Base-by-base conservation (phyloP, 1,140 invertebrate genomes). In the Heliconius hewitsoni region DNA sequence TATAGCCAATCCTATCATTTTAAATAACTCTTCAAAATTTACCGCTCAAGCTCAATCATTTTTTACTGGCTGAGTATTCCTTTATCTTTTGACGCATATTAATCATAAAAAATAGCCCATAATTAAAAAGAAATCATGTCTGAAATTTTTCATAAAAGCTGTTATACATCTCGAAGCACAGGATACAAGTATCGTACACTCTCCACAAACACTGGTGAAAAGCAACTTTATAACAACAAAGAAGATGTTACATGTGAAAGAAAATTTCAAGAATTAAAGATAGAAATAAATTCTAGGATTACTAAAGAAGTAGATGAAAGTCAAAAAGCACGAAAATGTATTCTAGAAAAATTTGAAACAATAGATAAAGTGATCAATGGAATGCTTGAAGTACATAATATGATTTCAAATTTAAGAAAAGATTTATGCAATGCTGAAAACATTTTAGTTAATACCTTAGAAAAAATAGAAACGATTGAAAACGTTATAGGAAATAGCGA, bases 121-220 rank as follows among this genome's bases (percentile, higher is more conserved):
- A 23, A 16, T 27, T 23, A 19, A 71, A n/a, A 23, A n/a, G 27
- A 60, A 70, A 79, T 42, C 42, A 60, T 93, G 90, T 90, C 90
- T 23, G 83, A 87, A 72, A 81, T 87, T 76, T 93, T 89, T 70
- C 88, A 89, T 78, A 91, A 89, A 78, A 89, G 82, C 46, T 92
- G 88, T 76, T 93, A 93, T 78, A 92, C 88, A 9, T 81, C 89
- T 1, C 85, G 91, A 1, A 89, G 85, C 57, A 73, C 86, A 8
- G 90, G 92, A 9, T 93, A 93, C 73, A 94, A 94, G 80, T 94
- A 91, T 81, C 84, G 92, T 2, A 91, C 89, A 18, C 77, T 91
- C 6, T 91, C 91, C 11, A 93, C 91, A 3, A 93, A 90, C 73
- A 93, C 91, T 0, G 90, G 89, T 0, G 88, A 90, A 9, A 86